These are phyloP conservation scores for Saccopteryx leptura DNA, from an alignment of 2,113 vertebrate genomes.

Conservation along the genomic window DNA sequence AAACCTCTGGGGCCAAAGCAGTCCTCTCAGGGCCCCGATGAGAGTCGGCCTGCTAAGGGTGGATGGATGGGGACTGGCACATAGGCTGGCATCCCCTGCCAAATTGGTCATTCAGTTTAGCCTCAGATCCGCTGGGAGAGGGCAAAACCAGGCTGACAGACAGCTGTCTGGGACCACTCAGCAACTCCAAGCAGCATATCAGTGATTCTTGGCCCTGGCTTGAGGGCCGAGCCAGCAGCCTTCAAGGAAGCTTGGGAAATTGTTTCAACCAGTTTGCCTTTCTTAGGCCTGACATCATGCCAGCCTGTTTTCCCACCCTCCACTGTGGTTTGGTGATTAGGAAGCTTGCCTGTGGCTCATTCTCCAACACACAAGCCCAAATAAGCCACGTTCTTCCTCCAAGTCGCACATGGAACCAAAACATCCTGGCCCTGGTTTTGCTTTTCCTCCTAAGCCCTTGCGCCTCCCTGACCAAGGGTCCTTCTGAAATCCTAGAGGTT, in stretches of 20 bases:
- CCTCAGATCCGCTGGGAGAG: background rate
- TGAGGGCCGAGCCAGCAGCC: background rate
- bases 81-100: background rate
- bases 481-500: constrained; percentile 83
- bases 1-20: background rate
- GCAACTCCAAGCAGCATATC: background rate
- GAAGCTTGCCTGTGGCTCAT: constrained; percentile 39
- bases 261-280: background rate
- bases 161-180: background rate
- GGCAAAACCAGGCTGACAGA: background rate
- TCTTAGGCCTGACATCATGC: background rate
- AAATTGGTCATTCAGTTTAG: background rate
- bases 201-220: background rate
- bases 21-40: background rate
- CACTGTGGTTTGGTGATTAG: constrained; percentile 32
- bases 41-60: background rate
- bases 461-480: constrained; percentile 58
- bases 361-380: constrained; percentile 38
- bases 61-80: rapidly evolving
- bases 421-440: constrained; percentile 77
- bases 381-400: constrained; percentile 49
- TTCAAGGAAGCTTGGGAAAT: constrained; percentile 21
- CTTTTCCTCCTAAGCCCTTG: constrained; percentile 69
- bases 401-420: constrained; percentile 66
- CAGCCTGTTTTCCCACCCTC: background rate